Evolutionary conservation across 1,140 invertebrate species (phyloP).

Genomic region (Nephotettix cincticeps): DNA sequence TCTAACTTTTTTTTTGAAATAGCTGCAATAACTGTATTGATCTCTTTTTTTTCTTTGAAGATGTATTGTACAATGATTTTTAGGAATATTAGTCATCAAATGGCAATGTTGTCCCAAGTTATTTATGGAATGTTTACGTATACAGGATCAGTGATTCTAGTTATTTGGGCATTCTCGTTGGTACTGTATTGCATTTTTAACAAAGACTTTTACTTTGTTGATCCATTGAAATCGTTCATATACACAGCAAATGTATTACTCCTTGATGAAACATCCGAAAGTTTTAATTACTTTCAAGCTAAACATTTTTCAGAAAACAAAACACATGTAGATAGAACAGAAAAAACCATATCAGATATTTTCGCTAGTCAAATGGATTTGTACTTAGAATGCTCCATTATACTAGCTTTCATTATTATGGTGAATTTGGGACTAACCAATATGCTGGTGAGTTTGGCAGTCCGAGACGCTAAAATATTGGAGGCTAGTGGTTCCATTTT

Average conservation of each 20-base stretch:
- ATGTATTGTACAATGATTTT: slow-evolving; percentile 9
- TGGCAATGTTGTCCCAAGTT: not conserved
- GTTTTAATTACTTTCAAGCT: not conserved
- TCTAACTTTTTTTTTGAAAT: not conserved
- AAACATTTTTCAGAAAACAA: not conserved
- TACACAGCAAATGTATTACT: slow-evolving; percentile 6
- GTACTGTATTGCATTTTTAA: slow-evolving; percentile 15
- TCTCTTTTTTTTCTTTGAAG: not conserved
- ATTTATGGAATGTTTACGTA: not conserved
- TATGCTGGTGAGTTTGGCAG: slow-evolving; percentile 11
- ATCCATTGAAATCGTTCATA: not conserved
- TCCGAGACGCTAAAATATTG: not conserved
- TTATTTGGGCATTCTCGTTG: not conserved
- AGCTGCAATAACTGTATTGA: not conserved
- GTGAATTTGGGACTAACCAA: not conserved
- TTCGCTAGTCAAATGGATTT: not conserved
- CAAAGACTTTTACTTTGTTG: not conserved
- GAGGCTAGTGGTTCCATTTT: not conserved
- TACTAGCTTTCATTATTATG: not conserved
- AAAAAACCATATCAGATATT: too few relatives aligned
- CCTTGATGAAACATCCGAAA: not conserved
- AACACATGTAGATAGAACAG: not conserved
- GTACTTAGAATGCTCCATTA: not conserved
- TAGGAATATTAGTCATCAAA: not conserved
- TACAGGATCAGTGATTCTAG: not conserved